Percentiles rank a stretch among this genome's conserved stretches.
Conservation (phyloP, 2,888 invertebrate species). For the Beris chalybata region DNA sequence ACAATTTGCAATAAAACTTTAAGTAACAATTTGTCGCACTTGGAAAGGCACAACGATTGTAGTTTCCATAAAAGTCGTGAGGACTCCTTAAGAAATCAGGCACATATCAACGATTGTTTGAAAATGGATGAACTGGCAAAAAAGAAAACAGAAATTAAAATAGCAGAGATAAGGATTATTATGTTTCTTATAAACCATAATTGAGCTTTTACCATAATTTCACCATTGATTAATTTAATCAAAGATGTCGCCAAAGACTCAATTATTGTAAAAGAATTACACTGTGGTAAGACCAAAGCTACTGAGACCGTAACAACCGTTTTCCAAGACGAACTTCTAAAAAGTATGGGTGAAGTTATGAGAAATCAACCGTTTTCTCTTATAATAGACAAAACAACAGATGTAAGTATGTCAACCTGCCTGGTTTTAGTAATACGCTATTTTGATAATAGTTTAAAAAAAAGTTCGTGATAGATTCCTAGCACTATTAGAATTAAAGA, state of each 20-base stretch:
- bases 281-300: neutral
- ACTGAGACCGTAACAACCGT: neutral
- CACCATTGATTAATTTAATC: neutral
- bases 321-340: neutral
- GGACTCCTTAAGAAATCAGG: too few species aligned
- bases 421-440: constrained; percentile 33
- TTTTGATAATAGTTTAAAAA: constrained; percentile 21
- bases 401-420: constrained; percentile 29
- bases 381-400: constrained; percentile 35
- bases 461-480: constrained; percentile 34
- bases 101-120: neutral
- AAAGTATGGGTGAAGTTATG: neutral
- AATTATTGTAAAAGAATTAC: neutral
- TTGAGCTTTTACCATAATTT: neutral
- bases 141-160: neutral
- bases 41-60: too few species aligned
- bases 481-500: constrained; percentile 16
- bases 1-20: too few species aligned
- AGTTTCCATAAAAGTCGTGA: too few species aligned
- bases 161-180: neutral
- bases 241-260: neutral
- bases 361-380: constrained; percentile 30
- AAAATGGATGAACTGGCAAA: neutral
- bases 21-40: too few species aligned
- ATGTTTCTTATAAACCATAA: neutral